Evolutionary conservation across 2,888 invertebrate species (phyloP), one percentile per base, ranked within the genome.

Genomic region (Volucella bombylans): DNA sequence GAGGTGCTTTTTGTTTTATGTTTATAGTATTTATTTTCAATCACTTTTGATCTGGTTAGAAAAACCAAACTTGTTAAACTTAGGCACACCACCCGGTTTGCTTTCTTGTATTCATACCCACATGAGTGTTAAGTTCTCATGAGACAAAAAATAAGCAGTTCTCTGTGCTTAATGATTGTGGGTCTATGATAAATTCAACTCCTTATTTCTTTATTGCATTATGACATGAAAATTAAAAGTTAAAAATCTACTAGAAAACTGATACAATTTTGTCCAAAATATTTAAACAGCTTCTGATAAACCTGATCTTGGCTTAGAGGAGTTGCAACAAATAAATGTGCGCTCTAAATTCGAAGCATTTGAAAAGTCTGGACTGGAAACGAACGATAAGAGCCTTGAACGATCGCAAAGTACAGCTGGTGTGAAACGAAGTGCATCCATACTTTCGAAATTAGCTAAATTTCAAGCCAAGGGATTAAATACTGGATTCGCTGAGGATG

Each of bases 271-370:
- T 0, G 15, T 31, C 23, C 3, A 1, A 31, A 4, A 10, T 18
- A 15, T 39, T 1, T 9, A 31, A 23, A 39, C 41, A 97, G 97
- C 97, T 49, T 96, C 96, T 74, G 96, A 96, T 91, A 97, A 97
- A 89, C 96, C 97, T 2, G 96, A 96, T 91, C 93, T 97, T 61
- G 97, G 97, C 0, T 93, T 97, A 11, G 96, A 96, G 87, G 97
- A 97, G 90, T 92, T 97, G 67, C 95, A 96, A 41, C 94, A 95
- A 86, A 92, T 97, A 87, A 96, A 97, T 91, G 96, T 97, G 11
- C 96, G 96, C 91, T 95, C 96, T 41, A 94, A 96, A 82, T 97
- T 96, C 93, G 95, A 96, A 91, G 95, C 96, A 87, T 97, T 97
- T 92, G 97, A 97, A 79, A 89, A 91, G 80, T 80, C 68, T 1